Base-by-base conservation (phyloP, 2,113 vertebrate genomes). In the Hirundichthys speculiger region DNA sequence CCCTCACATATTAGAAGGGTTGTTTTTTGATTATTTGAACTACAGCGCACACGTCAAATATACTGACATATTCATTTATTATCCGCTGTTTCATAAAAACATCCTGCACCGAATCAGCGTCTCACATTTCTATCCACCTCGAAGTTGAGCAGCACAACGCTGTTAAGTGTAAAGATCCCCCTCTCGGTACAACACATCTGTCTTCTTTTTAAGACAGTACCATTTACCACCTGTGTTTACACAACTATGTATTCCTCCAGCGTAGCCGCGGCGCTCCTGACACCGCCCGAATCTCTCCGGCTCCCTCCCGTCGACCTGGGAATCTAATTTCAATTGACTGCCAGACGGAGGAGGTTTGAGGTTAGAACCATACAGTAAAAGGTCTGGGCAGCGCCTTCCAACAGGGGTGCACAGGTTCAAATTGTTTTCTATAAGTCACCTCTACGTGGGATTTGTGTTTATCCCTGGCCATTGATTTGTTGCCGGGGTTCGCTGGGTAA, bases 361-460 rank as follows among this genome's bases (percentile, higher is more conserved):
- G 85, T 86, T 89, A 89, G 76, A 71, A 49, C 75, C 71, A 66
- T 83, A 85, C 81, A 84, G 83, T 88, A 77, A 76, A 85, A 77
- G 75, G 67, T 68, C 71, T 78, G 65, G 60, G 73, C 63, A 73
- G 67, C 64, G 57, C 68, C 30, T 75, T 55, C 77, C 74, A 72
- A 82, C 79, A 49, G 59, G 80, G 78, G 78, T 72, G 76, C 61
- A 2, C 63, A 54, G 69, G 90, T 86, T 88, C 88, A 88, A 88
- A 88, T 82, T 86, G 90, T 89, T 89, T 86, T 88, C 87, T 87
- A 89, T 89, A 88, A 91, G 88, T 90, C 88, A 90, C 87, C 81
- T 87, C 88, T 88, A 56, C 52, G 34, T 86, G 86, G 90, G 84
- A 88, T 86, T 89, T 86, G 75, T 80, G 86, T 79, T 90, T 81